These are phyloP conservation scores for Sciurus niger DNA, from an alignment of 2,113 vertebrate genomes.

Conservation along the genomic window DNA sequence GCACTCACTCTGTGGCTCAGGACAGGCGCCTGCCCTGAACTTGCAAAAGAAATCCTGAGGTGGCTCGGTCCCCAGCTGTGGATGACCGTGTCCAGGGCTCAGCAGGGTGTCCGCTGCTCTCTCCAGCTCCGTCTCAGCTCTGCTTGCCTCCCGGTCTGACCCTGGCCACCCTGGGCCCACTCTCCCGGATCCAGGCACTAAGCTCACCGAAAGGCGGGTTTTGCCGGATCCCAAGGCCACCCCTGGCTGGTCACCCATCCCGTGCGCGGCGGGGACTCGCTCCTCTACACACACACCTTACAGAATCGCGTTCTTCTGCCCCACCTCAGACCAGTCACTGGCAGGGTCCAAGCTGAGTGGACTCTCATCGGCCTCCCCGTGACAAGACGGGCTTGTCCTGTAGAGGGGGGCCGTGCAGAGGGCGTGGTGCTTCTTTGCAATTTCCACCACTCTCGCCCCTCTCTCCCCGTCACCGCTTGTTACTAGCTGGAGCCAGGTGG, in stretches of 20 bases:
- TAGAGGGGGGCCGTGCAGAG: background rate
- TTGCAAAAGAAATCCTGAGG: background rate
- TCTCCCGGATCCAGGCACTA: background rate
- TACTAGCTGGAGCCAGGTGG: too few relatives aligned
- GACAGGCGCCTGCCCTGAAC: background rate
- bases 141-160: too few relatives aligned
- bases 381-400: too few relatives aligned
- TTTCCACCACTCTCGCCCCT: background rate
- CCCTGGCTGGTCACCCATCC: background rate
- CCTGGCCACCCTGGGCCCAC: background rate
- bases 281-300: conserved; percentile 71
- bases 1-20: background rate
- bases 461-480: background rate
- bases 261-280: conserved; percentile 29
- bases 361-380: fast-evolving
- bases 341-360: fast-evolving
- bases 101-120: fast-evolving
- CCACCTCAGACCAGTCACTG: conserved; percentile 60
- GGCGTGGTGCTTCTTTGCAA: background rate
- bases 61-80: fast-evolving
- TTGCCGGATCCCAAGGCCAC: background rate
- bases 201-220: background rate
- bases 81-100: background rate
- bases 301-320: conserved; percentile 64
- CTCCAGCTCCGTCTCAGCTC: fast-evolving